phyloP scores from a whole-genome alignment of 2,797 vertebrate species.

The Galago senegalensis region DNA sequence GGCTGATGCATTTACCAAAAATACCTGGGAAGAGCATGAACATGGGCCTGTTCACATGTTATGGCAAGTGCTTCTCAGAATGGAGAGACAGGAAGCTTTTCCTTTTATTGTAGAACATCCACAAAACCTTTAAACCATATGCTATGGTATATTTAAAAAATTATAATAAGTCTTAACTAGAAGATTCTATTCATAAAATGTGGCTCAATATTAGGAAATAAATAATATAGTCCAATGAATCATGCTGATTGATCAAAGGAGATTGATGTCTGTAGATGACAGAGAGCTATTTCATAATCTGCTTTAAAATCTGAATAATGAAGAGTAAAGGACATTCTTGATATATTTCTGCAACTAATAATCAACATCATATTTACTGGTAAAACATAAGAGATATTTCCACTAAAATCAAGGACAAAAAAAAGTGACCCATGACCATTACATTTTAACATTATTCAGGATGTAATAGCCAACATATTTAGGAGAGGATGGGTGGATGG shows the following conservation, averaged over 20 bases:
- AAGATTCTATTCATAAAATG: slow-evolving; percentile 50
- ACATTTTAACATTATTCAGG: background rate
- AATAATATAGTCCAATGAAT: slow-evolving; percentile 15
- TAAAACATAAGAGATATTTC: background rate
- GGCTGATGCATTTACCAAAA: background rate
- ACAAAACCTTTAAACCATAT: background rate
- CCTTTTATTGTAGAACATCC: background rate
- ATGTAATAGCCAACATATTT: background rate
- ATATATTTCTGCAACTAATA: background rate
- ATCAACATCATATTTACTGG: background rate
- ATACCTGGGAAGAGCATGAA: background rate
- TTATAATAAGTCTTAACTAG: background rate
- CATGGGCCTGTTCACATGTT: rapidly evolving
- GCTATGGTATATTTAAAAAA: background rate
- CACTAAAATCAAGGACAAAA: background rate
- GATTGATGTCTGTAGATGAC: background rate
- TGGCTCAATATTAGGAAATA: slow-evolving; percentile 31
- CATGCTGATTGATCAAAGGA: background rate
- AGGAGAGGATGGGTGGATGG: background rate
- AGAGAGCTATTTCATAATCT: slow-evolving; percentile 12
- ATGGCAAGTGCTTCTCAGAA: background rate
- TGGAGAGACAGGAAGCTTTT: background rate
- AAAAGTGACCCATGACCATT: background rate
- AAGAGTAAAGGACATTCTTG: slow-evolving; percentile 6
- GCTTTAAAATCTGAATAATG: slow-evolving; percentile 32